Percentiles rank a stretch among this genome's conserved stretches.
Conservation (phyloP, 2,888 invertebrate species). For the Idaea straminata region DNA sequence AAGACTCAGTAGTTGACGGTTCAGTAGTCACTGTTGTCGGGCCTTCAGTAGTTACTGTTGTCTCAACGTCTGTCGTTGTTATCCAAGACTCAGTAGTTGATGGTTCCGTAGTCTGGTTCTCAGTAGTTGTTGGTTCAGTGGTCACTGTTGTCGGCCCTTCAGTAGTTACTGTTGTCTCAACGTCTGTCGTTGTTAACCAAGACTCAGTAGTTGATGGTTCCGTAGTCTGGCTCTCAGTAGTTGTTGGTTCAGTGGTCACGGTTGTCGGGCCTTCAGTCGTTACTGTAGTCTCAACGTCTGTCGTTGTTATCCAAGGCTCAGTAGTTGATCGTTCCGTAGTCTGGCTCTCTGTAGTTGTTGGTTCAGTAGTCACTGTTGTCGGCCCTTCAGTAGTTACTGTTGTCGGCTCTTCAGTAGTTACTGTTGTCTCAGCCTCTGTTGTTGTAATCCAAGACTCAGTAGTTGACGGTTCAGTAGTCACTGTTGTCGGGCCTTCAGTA, state of each 20-base stretch:
- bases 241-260: neutral
- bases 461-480: neutral
- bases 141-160: conserved; percentile 8
- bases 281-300: neutral
- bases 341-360: neutral
- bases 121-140: neutral
- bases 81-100: conserved; percentile 2
- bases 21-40: conserved; percentile 2
- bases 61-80: conserved; percentile 2
- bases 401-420: conserved; percentile 2
- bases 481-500: conserved; percentile 3
- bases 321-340: neutral
- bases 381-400: conserved; percentile 3
- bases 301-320: neutral
- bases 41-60: conserved; percentile 7
- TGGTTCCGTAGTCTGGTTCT: neutral
- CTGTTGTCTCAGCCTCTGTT: neutral
- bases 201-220: conserved; percentile 9
- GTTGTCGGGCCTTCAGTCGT: neutral
- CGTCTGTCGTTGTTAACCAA: conserved; percentile 3
- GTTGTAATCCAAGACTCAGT: conserved; percentile 12
- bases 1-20: neutral
- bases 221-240: neutral
- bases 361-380: neutral
- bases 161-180: conserved; percentile 3